Conservation (phyloP, 1,140 invertebrate genomes). For the Drosophila sulfurigaster region DNA sequence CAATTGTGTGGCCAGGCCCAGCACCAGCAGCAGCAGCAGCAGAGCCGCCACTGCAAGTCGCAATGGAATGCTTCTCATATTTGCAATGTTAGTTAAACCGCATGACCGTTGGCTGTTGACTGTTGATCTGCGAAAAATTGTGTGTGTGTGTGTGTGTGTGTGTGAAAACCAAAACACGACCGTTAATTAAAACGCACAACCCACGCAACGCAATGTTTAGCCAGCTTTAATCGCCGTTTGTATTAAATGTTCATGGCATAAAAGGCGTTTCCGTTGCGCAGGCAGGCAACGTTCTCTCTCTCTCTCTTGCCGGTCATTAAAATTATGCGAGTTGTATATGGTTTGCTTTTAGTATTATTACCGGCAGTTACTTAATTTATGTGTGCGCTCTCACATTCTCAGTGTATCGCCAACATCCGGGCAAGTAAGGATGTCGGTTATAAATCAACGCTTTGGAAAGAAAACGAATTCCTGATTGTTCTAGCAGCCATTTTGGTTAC, state of each 20-base stretch:
- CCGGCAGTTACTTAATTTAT: slow-evolving; percentile 44
- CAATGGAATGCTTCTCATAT: slow-evolving; percentile 73
- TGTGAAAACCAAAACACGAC: slow-evolving; percentile 25
- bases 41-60: slow-evolving; percentile 62
- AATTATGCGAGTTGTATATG: slow-evolving; percentile 20
- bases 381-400: neutral
- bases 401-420: slow-evolving; percentile 17
- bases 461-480: neutral
- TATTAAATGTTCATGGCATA: slow-evolving; percentile 29
- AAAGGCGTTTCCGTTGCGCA: slow-evolving; percentile 20
- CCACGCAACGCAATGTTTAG: slow-evolving; percentile 2
- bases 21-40: slow-evolving; percentile 56
- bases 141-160: neutral
- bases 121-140: slow-evolving; percentile 16
- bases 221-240: slow-evolving; percentile 31
- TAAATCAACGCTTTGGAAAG: slow-evolving; percentile 19
- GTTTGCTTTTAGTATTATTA: slow-evolving; percentile 43
- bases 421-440: slow-evolving; percentile 13
- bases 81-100: slow-evolving; percentile 53
- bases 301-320: slow-evolving; percentile 29
- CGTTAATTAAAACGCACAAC: slow-evolving; percentile 62
- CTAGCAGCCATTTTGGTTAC: neutral
- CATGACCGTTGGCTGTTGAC: slow-evolving; percentile 33
- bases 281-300: slow-evolving; percentile 3
- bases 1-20: slow-evolving; percentile 59